Evolutionary conservation across 2,888 invertebrate species (phyloP), one percentile per base, ranked within the genome.

Genomic region (Plebejus argus): DNA sequence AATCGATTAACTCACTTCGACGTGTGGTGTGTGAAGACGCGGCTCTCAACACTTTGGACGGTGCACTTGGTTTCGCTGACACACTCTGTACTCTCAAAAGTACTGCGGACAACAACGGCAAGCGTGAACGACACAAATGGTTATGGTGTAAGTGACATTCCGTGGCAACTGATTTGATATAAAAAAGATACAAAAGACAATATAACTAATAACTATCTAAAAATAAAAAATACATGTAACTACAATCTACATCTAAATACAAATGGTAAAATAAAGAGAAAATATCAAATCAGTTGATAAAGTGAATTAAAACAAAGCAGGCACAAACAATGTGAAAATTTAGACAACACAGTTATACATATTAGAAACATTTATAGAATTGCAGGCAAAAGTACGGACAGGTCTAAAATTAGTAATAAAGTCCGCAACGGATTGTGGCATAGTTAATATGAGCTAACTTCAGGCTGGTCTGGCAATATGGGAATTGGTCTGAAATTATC

Each of bases 71-170:
- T 85, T 90, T 92, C 93, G 85, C 89, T 92, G 90, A 93, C 89
- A 92, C 88, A 89, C 87, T 93, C 93, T 90, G 93, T 91, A 92
- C 92, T 93, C 90, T 93, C 92, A 92, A 92, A 93, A 91, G 90
- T 90, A 93, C 93, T 94, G 94, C 91, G 92, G 90, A 93, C 91
- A 92, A 92, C 89, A 89, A 91, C 87, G 88, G 82, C 81, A 91
- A 90, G 90, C 90, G 86, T 88, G 86, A 87, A 85, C 83, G 82
- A 82, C 77, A 82, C 78, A 79, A 71, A 76, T 61, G 77, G 75
- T 79, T 77, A 80, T 70, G 20, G 77, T 77, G 78, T 35, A 66
- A 66, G 77, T 70, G 39, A 70, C 66, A 66, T 66, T 33, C 20
- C 76, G 58, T 20, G 70, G 77, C 78, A 78, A 75, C 76, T 78